Base-by-base conservation (phyloP, 2,113 vertebrate species). In the Litocranius walleri region DNA sequence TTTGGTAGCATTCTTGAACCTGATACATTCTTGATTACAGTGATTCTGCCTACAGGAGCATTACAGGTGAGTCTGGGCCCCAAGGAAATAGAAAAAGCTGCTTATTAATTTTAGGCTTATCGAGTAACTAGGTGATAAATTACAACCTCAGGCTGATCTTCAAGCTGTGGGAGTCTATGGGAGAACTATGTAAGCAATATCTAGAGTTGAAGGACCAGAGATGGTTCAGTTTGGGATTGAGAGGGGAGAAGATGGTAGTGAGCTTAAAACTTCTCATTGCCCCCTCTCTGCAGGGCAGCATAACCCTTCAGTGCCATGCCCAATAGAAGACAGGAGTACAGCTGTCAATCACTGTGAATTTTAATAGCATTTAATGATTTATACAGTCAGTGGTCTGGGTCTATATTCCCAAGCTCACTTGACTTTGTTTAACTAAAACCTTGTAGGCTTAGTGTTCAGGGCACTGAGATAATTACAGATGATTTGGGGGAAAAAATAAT, bases 351-450 rank as follows among this genome's bases (percentile, higher is more conserved):
- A 56, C 54, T 64, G 48, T 33, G 61, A 57, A 81, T 81, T 64
- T 94, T 95, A 80, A 86, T n/a, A 88, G 50, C 17, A 19, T 56
- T 92, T 19, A 48, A 82, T 36, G 50, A 9, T 85, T 87, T 77
- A 27, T 82, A 77, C 1, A 36, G 59, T 86, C 25, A 48, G 59
- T 43, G 77, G 81, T 83, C 45, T 96, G 78, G 25, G 77, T 91
- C 27, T 91, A 67, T 92, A 90, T 92, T 88, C 95, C 45, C 59
- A 96, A 93, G 88, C 16, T 96, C 82, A 11, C 57, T 91, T 64
- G 52, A 90, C n/a, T 84, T 93, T 95, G 90, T 95, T 98, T 97
- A 97, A 97, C 88, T 96, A 88, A 93, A 96, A 94, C 67, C 86
- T 3, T 1, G 33, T 93, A 74, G 50, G 54, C 82, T 74, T 59